These are phyloP conservation scores for Varanus salvator DNA, from an alignment of 2,113 vertebrate genomes.

Conservation along the genomic window DNA sequence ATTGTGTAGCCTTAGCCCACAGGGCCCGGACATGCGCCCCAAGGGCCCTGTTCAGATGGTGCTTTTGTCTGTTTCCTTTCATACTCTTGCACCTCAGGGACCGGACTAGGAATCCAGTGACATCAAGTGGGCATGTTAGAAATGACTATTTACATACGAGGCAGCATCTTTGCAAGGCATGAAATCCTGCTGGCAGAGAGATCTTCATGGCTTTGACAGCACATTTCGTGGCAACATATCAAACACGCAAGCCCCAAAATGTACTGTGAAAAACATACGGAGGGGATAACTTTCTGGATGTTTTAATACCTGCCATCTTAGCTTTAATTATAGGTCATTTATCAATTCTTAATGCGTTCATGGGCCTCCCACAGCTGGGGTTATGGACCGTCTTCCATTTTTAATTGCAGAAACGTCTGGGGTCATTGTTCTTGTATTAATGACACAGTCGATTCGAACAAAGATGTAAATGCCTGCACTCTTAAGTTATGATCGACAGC, in stretches of 20 bases:
- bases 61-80: neutral
- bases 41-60: too few species aligned
- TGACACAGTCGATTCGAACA: neutral
- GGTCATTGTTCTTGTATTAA: neutral
- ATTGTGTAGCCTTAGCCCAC: too few species aligned
- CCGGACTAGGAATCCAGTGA: neutral
- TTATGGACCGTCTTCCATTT: neutral
- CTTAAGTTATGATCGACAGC: neutral
- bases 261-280: neutral
- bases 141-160: neutral
- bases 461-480: neutral
- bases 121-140: neutral
- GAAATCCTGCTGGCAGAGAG: neutral
- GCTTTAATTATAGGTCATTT: conserved; percentile 7
- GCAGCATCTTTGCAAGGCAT: neutral
- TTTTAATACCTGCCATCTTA: neutral
- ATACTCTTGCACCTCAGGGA: neutral
- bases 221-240: neutral
- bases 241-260: neutral
- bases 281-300: neutral
- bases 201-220: neutral
- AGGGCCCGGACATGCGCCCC: too few species aligned
- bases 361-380: neutral
- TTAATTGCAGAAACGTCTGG: neutral
- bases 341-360: neutral